Base-by-base conservation (phyloP, 2,797 vertebrate species). In the Lepidocolaptes lacrymiger region DNA sequence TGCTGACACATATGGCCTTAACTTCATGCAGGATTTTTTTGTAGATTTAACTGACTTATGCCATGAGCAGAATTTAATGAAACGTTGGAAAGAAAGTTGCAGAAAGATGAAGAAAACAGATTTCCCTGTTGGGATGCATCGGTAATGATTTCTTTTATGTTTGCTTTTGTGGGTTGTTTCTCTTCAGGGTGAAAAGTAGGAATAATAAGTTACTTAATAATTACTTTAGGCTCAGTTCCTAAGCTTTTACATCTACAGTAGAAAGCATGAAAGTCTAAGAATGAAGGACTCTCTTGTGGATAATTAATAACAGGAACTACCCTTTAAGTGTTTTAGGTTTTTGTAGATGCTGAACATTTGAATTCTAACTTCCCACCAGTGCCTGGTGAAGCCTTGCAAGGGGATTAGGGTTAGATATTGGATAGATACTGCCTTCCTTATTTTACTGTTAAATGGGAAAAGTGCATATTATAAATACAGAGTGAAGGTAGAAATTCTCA, bases 121-220 rank as follows among this genome's bases (percentile, higher is more conserved):
- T 80, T 91, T 91, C 41, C 55, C 75, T 58, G 23, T n/a, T 72
- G 75, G 62, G 58, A 41, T 88, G 62, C 63, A 24, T n/a, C 2
- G 14, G 22, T 79, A 67, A 61, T 93, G 20, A 34, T 43, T 89
- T 81, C 32, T 91, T 92, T 69, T 36, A n/a, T 51, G 48, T 71
- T 82, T 85, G 34, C 34, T 66, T 77, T 63, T 49, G 36, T 85
- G 61, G 23, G 11, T 54, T 82, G 56, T 91, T 93, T 80, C 63
- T 74, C 48, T 80, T 94, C 4, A 77, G 78, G 64, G 55, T 41
- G 46, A 85, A 85, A 82, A 44, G 52, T 94, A 77, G 87, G 87
- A 94, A 92, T 80, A 89, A 52, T 30, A 84, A 89, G 43, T 52
- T 69, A 48, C 63, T 90, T 66, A 86, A 66, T 51, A 69, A 89